A percentile compares a stretch with the other conserved stretches of the same genome.
Conservation (phyloP, 2,113 vertebrate genomes). For the Herpailurus yagouaroundi region DNA sequence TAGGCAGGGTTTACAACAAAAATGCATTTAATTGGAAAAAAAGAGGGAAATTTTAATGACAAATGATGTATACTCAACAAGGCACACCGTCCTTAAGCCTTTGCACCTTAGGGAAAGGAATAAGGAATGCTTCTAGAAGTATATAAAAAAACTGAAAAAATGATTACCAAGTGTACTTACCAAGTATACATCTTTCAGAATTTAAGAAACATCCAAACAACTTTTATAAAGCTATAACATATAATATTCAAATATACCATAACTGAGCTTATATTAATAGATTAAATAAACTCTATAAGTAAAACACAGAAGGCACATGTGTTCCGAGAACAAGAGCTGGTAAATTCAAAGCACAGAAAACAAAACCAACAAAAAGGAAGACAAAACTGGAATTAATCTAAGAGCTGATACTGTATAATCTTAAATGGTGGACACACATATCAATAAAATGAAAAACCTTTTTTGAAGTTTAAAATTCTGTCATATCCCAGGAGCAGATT, state of each 20-base stretch:
- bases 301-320: neutral
- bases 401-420: neutral
- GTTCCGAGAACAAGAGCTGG: neutral
- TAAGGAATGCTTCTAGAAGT: neutral
- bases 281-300: neutral
- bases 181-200: neutral
- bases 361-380: neutral
- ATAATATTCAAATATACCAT: neutral
- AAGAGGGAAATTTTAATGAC: neutral
- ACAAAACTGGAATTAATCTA: neutral
- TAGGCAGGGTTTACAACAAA: neutral
- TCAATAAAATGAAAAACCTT: neutral
- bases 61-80: neutral
- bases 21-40: neutral
- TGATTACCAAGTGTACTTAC: neutral
- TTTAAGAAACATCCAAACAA: neutral
- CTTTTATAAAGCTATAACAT: neutral
- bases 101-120: neutral
- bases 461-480: neutral
- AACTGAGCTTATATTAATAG: neutral
- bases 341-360: neutral
- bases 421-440: neutral
- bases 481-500: neutral
- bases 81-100: neutral
- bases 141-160: neutral